Base-by-base conservation (phyloP, 2,113 vertebrate species). In the Xenotilapia caudafasciata region DNA sequence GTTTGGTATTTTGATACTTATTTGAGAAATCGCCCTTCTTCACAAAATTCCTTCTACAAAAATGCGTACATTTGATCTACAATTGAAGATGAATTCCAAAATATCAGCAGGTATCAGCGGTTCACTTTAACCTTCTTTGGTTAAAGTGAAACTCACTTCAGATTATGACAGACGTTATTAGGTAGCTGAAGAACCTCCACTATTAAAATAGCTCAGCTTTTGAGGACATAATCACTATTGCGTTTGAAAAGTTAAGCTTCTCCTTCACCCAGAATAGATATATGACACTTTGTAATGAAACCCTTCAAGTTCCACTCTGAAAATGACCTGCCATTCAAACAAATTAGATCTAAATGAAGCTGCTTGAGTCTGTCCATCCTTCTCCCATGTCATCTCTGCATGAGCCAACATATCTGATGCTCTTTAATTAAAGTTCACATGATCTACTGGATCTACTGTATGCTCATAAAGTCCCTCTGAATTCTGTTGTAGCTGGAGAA, bases 321-420 rank as follows among this genome's bases (percentile, higher is more conserved):
- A 92, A 93, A 93, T 86, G 92, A 92, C 86, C 92, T 88, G 92
- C 85, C 90, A 92, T 91, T 94, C 89, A 92, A 91, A 90, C 85
- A 93, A 92, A 93, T 91, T 83, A 79, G 88, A 89, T 91, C 86
- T 90, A 91, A 92, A 92, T 91, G 83, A 86, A 92, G 90, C 91
- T 82, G 80, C 91, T 88, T 65, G 85, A 92, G 85, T 88, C 83
- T 21, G 51, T 91, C 87, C 40, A 79, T 70, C 62, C 86, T 31
- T 45, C 82, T 35, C 83, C 51, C 51, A 65, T 51, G 31, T 80
- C 58, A 53, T 79, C 90, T 60, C 85, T 28, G 68, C 54, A 14
- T 60, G 65, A 84, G 54, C 73, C 88, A 21, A 23, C 80, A 49
- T 83, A 79, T 85, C 87, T 53, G 62, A 49, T 42, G 77, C 70